Evolutionary conservation across 2,113 vertebrate species (phyloP), one percentile per base, ranked within the genome.

Genomic region (Apus apus): DNA sequence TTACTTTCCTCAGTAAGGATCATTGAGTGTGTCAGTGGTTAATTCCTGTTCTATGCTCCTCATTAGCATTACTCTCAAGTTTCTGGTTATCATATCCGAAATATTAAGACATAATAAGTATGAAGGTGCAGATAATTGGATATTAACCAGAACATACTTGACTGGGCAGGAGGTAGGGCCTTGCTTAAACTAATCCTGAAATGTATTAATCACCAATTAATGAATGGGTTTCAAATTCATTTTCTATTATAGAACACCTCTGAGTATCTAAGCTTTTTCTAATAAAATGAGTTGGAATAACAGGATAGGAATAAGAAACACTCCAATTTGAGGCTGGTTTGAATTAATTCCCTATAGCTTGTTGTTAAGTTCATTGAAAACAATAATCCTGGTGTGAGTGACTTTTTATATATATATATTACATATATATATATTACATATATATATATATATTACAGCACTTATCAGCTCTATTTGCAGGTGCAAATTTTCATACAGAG

Each of bases 111-210:
- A 98, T 99, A 99, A 99, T 98, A 98, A 99, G 98, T 98, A 98
- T 65, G 98, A 99, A 99, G 98, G 98, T 98, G 98, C 98, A 97
- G 98, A 98, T 99, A 99, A 99, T 99, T 99, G 99, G 98, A 99
- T 99, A 99, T 99, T 99, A 99, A 98, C 98, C 98, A 98, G 98
- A 98, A 98, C 98, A 99, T 99, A 99, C 98, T 98, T 98, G 98
- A 98, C 98, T 99, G 99, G 98, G 98, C 98, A 98, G 99, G 98
- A 99, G 98, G 98, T 98, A 99, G 98, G 97, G 94, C 98, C 98
- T 97, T 98, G 98, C 98, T 98, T 98, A 99, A 99, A 99, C 98
- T 99, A 99, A 99, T 98, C 98, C 98, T 98, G 98, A 98, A 98
- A 98, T 98, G 97, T 99, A 99, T 99, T 99, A 99, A 99, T 99